These are phyloP conservation scores for Ophioninae sp. DNA, from an alignment of 2,888 invertebrate species.

Conservation along the genomic window DNA sequence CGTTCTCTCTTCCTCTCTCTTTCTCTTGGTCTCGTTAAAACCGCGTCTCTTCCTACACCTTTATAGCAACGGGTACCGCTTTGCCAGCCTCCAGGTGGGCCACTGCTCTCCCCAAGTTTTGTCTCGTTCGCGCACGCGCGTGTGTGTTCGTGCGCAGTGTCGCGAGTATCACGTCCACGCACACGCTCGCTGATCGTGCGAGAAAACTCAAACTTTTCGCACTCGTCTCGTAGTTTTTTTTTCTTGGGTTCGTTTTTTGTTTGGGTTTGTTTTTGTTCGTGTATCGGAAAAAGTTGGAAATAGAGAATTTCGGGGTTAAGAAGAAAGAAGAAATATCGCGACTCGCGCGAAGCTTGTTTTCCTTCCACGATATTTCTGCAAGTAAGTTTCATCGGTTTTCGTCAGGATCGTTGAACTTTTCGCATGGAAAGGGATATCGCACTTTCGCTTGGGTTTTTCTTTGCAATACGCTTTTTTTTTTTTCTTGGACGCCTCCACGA, in stretches of 20 bases:
- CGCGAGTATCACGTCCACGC: conserved; percentile 9
- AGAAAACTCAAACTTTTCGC: conserved; percentile 5
- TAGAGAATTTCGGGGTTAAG: background rate
- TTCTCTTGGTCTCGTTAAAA: background rate
- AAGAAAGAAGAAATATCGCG: background rate
- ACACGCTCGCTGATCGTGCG: background rate
- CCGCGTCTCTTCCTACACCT: background rate
- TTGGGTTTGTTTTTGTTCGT: background rate
- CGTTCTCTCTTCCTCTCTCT: conserved; percentile 1
- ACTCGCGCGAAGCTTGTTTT: background rate
- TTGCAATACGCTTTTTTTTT: background rate
- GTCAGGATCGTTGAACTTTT: conserved; percentile 52
- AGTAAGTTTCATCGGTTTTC: conserved; percentile 47
- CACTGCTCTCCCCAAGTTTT: conserved; percentile 41
- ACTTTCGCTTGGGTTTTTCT: background rate
- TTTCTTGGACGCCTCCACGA: background rate
- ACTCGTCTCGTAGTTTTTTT: background rate
- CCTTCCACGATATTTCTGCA: conserved; percentile 41
- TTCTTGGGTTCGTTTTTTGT: background rate
- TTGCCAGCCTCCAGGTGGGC: conserved; percentile 68
- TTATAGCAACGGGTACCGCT: conserved; percentile 2
- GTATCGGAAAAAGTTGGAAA: background rate
- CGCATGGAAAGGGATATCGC: background rate
- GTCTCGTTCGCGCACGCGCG: conserved; percentile 2
- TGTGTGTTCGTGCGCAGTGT: background rate